Base-by-base conservation (phyloP, 2,113 vertebrate genomes). In the Pygoscelis adeliae region DNA sequence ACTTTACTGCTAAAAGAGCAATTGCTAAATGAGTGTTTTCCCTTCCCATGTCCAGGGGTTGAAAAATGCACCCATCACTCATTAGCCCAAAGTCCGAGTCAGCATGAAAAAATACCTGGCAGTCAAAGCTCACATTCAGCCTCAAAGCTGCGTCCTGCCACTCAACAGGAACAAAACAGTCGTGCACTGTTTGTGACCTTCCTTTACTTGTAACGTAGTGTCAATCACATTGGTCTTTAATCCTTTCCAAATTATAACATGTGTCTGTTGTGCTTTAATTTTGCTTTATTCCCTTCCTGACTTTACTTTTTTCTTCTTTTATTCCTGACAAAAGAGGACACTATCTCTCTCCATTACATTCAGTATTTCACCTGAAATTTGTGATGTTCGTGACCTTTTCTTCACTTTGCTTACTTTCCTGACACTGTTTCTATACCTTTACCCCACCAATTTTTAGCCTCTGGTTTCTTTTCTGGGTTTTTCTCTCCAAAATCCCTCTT, bases 111-210 rank as follows among this genome's bases (percentile, higher is more conserved):
- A 95, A 93, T 96, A 93, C 66, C 81, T 83, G 74, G 66, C 53
- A 25, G 70, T 87, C 53, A 76, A 42, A 83, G 85, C 87, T 96
- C 89, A 25, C 87, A 52, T 83, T 95, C 92, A 97, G 73, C 89
- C 94, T 89, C 78, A 83, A 73, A 96, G 91, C 84, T 2, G 2
- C 87, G 78, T 80, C 62, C 94, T 89, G 87, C 78, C 87, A 80
- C 85, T 95, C 93, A 95, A 42, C 47, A 55, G 47, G 84, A 94
- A 17, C 84, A 80, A 86, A 95, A 91, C 67, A 91, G 55, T 80
- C 9, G 0, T 92, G 91, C 94, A 92, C 89, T 93, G 69, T 72
- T 95, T 92, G 83, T 97, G 95, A 97, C 95, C 92, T 92, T 78
- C 65, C 79, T 92, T 89, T 92, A 52, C 44, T 46, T 95, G 47